These are phyloP conservation scores for Brachymystax lenok DNA, from an alignment of 2,797 vertebrate genomes.

Conservation along the genomic window DNA sequence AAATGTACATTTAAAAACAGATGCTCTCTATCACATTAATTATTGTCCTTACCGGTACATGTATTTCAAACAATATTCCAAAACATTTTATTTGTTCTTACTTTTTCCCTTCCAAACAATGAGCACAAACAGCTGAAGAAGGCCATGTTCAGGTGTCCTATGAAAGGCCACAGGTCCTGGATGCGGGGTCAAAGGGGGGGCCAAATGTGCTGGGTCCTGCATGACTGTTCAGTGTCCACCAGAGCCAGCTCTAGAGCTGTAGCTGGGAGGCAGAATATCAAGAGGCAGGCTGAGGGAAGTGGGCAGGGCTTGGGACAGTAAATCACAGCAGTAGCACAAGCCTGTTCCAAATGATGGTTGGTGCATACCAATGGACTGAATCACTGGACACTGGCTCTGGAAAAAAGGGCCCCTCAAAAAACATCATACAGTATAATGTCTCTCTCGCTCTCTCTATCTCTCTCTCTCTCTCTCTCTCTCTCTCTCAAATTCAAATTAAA, in stretches of 20 bases:
- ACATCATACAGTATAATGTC: background rate
- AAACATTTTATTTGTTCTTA: constrained; percentile 7
- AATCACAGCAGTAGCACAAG: constrained; percentile 13
- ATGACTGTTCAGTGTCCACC: constrained; percentile 3
- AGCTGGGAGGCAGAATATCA: background rate
- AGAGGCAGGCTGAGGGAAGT: constrained; percentile 3
- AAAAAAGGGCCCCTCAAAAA: constrained; percentile 8
- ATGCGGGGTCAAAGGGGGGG: background rate
- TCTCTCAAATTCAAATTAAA: too few relatives aligned
- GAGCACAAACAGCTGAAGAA: constrained; percentile 38
- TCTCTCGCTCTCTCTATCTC: too few relatives aligned
- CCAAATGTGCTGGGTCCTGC: constrained; percentile 9
- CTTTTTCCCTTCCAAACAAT: constrained; percentile 36
- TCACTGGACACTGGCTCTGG: constrained; percentile 15
- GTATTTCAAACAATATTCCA: background rate
- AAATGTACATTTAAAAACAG: background rate
- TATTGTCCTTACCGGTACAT: background rate
- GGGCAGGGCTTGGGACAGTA: constrained; percentile 21
- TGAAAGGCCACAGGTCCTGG: constrained; percentile 5
- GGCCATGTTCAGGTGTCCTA: constrained; percentile 23
- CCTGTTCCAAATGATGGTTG: constrained; percentile 23
- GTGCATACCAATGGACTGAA: constrained; percentile 30
- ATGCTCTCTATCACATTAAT: background rate
- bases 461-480: too few relatives aligned
- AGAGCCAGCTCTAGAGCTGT: constrained; percentile 11